Conservation (phyloP, 1,140 invertebrate genomes). For the Sycophaga agraensis region DNA sequence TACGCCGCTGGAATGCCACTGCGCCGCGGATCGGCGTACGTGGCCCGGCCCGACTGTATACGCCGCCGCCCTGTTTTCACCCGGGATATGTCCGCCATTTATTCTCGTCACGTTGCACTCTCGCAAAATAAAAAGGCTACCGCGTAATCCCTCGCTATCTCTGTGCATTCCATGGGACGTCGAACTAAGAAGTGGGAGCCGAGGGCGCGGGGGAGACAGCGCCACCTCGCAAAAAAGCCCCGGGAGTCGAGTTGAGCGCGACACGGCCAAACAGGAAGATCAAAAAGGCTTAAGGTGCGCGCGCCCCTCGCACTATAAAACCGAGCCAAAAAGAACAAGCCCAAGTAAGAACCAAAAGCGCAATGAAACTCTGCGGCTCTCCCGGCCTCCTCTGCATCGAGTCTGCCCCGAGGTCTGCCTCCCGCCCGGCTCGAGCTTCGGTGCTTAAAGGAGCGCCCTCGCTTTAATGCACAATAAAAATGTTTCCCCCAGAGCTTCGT, state of each 20-base stretch:
- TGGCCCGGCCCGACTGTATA: constrained; percentile 7
- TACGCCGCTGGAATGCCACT: background rate
- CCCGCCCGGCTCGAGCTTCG: too few species aligned
- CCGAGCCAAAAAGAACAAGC: background rate
- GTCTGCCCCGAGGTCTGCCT: too few species aligned
- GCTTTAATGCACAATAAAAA: too few species aligned
- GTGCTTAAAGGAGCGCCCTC: too few species aligned
- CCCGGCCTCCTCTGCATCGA: too few species aligned
- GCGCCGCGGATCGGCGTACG: background rate
- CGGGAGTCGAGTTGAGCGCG: constrained; percentile 1
- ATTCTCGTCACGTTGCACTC: constrained; percentile 51
- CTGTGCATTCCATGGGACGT: constrained; percentile 45
- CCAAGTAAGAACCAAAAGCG: background rate
- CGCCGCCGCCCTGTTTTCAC: constrained; percentile 8
- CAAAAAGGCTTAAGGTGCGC: constrained; percentile 18
- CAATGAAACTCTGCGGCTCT: background rate
- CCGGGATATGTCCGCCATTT: constrained; percentile 43
- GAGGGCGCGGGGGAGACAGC: background rate
- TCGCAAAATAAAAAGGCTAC: constrained; percentile 38
- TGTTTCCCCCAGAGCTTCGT: too few species aligned
- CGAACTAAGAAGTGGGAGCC: constrained; percentile 25
- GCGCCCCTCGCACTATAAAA: background rate
- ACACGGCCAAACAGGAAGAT: constrained; percentile 1
- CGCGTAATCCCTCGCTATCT: constrained; percentile 51
- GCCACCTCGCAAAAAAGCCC: background rate